A percentile compares a stretch with the other conserved stretches of the same genome.
phyloP scores from a whole-genome alignment of 64 coral and sea anemone genomes.

The Cladopsammia gracilis region DNA sequence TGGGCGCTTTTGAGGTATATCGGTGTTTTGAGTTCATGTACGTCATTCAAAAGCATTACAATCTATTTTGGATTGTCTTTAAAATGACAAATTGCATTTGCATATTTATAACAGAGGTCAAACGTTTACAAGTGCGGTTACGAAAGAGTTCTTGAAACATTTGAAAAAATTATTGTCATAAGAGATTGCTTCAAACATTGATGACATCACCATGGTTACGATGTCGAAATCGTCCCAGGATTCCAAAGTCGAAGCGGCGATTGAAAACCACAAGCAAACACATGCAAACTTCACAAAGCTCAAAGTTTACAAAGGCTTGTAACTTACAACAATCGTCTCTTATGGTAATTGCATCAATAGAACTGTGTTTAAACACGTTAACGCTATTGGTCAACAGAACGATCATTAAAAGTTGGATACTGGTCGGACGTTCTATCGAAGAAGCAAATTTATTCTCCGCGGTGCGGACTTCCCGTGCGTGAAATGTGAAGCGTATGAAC shows the following conservation, averaged over 20 bases:
- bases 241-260: background rate
- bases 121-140: too few species aligned
- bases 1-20: too few species aligned
- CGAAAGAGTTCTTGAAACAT: too few species aligned
- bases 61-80: too few species aligned
- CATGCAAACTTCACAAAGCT: background rate
- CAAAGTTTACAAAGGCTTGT: conserved; percentile 33
- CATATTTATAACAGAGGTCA: too few species aligned
- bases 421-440: background rate
- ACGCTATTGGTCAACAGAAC: conserved; percentile 40
- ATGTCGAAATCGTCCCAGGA: too few species aligned
- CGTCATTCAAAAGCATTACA: too few species aligned
- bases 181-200: too few species aligned
- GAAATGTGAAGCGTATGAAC: background rate
- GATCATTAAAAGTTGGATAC: conserved; percentile 6
- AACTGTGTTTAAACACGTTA: conserved; percentile 33
- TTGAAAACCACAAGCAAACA: background rate
- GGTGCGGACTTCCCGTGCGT: background rate
- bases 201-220: too few species aligned
- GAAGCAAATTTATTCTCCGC: background rate
- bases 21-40: too few species aligned
- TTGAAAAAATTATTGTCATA: too few species aligned
- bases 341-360: conserved; percentile 38
- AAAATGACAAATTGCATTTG: too few species aligned
- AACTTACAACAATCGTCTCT: background rate